phyloP scores from a whole-genome alignment of 1,140 invertebrate species.

The Apolygus lucorum region DNA sequence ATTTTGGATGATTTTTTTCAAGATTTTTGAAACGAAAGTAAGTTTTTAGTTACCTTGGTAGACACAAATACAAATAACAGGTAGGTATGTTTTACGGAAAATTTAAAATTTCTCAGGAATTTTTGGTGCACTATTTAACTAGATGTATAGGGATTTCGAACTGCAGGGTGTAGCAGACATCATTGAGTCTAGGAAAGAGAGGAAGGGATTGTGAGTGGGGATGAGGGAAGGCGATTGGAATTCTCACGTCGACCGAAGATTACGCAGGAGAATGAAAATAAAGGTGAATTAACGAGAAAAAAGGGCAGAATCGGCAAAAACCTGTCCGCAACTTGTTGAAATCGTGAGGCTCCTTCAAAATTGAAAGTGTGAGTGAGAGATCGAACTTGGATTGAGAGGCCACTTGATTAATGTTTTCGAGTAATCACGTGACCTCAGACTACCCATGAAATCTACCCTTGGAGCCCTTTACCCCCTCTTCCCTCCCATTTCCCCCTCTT shows the following conservation, averaged over 20 bases:
- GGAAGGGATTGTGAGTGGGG: not conserved
- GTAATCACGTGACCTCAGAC: not conserved
- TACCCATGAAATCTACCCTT: not conserved
- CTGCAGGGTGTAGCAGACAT: too few species aligned
- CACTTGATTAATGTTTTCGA: not conserved
- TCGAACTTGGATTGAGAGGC: not conserved
- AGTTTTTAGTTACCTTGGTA: too few species aligned
- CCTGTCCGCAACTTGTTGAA: not conserved
- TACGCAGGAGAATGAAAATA: conserved; percentile 2
- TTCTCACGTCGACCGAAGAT: not conserved
- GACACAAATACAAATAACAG: too few species aligned
- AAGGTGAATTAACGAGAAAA: not conserved
- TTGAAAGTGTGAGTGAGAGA: conserved; percentile 20
- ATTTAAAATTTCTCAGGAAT: too few species aligned
- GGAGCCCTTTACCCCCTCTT: not conserved
- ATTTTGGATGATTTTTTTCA: too few species aligned
- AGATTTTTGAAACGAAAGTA: too few species aligned
- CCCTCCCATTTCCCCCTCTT: not conserved
- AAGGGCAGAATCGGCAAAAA: not conserved
- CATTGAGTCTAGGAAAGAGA: too few species aligned
- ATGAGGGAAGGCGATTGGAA: not conserved
- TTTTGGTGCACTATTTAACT: too few species aligned
- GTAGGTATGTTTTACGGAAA: too few species aligned
- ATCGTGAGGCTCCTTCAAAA: conserved; percentile 5
- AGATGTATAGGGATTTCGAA: too few species aligned